These are phyloP conservation scores for Clusia tigrina DNA, from an alignment of 2,888 invertebrate species.

Conservation along the genomic window DNA sequence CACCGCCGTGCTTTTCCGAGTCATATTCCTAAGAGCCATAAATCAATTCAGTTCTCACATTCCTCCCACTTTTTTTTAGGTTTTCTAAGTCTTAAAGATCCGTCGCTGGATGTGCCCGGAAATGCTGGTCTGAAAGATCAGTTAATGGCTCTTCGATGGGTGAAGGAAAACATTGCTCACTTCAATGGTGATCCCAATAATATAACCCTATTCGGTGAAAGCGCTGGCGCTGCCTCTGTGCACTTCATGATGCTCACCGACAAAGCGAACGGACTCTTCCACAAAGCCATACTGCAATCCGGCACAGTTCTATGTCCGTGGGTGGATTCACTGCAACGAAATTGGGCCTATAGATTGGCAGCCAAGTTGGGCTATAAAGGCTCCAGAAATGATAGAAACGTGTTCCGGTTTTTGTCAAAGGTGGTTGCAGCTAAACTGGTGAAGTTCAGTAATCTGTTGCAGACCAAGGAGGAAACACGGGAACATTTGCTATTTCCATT, in stretches of 20 bases:
- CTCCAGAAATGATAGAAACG: slow-evolving; percentile 53
- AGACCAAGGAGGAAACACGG: slow-evolving; percentile 49
- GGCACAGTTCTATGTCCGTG: slow-evolving; percentile 56
- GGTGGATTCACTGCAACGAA: slow-evolving; percentile 45
- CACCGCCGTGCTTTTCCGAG: too few relatives aligned
- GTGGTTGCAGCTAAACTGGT: slow-evolving; percentile 40
- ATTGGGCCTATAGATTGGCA: slow-evolving; percentile 56
- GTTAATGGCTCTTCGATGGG: slow-evolving; percentile 66
- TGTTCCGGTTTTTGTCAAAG: slow-evolving; percentile 42
- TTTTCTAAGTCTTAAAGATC: slow-evolving; percentile 65
- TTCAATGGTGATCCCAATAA: slow-evolving; percentile 67
- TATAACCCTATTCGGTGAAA: slow-evolving; percentile 67
- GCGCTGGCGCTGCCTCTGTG: slow-evolving; percentile 65
- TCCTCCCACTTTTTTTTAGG: slow-evolving; percentile 57
- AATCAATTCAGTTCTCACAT: neutral
- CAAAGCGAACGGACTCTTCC: slow-evolving; percentile 62
- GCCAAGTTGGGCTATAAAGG: slow-evolving; percentile 58
- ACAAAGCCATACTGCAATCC: slow-evolving; percentile 61
- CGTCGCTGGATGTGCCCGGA: slow-evolving; percentile 65
- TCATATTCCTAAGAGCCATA: too few relatives aligned
- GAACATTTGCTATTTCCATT: slow-evolving; percentile 50
- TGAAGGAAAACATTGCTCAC: slow-evolving; percentile 64
- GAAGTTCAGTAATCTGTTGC: slow-evolving; percentile 43
- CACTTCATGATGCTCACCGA: slow-evolving; percentile 66
- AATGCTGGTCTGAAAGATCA: slow-evolving; percentile 68